Percentiles rank a stretch among this genome's conserved stretches.
Conservation (phyloP, 2,113 vertebrate species). For the Dasyornis broadbenti region DNA sequence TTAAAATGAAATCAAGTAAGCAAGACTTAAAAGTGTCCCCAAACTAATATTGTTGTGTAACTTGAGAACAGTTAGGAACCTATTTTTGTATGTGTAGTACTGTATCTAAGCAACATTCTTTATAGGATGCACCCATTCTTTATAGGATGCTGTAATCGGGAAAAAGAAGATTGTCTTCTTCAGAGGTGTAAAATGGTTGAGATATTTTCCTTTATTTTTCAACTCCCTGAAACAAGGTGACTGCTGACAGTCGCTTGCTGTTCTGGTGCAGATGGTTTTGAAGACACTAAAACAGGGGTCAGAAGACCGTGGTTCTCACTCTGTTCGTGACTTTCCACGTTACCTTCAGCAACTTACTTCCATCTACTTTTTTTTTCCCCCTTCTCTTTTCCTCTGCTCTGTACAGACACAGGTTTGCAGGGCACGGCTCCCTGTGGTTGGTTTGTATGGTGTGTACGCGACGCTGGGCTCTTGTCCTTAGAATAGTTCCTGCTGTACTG, state of each 20-base stretch:
- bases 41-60: not conserved
- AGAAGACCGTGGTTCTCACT: not conserved
- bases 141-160: not conserved
- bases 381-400: not conserved
- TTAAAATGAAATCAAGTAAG: not conserved
- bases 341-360: not conserved
- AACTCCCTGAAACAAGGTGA: not conserved
- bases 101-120: conserved; percentile 17
- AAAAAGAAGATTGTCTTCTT: not conserved
- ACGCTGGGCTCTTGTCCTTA: not conserved
- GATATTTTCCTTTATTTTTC: not conserved
- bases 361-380: not conserved
- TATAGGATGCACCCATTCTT: not conserved
- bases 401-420: not conserved
- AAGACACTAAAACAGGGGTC: not conserved
- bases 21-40: not conserved
- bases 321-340: not conserved
- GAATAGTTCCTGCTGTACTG: not conserved
- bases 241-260: not conserved
- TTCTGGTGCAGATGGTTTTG: not conserved
- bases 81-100: not conserved
- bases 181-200: not conserved
- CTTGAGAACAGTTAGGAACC: not conserved
- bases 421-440: not conserved
- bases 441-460: not conserved